Percentiles rank a stretch among this genome's conserved stretches.
These are phyloP conservation scores for Drosophila kanekoi DNA, from an alignment of 2,888 invertebrate species.

Conservation along the genomic window DNA sequence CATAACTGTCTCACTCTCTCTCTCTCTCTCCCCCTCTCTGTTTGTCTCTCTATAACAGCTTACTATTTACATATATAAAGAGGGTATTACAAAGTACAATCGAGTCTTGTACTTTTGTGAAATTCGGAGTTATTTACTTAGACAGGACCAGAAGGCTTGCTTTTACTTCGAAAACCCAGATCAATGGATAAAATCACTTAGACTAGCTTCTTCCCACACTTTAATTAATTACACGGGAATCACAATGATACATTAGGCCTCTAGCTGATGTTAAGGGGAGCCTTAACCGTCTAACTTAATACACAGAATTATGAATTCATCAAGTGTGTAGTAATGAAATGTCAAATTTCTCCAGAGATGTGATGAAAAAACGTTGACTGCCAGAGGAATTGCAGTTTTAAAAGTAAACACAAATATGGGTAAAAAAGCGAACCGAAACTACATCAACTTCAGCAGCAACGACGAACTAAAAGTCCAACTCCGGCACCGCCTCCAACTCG, in stretches of 20 bases:
- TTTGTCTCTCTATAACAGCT: too few relatives aligned
- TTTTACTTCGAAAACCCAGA: too few relatives aligned
- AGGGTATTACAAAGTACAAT: too few relatives aligned
- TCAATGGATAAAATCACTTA: too few relatives aligned
- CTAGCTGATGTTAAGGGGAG: neutral
- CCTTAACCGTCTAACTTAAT: neutral
- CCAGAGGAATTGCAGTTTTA: conserved; percentile 56
- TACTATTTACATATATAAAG: too few relatives aligned
- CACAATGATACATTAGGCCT: neutral
- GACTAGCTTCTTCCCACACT: too few relatives aligned
- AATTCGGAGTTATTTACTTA: too few relatives aligned
- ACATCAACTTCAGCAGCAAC: conserved; percentile 33
- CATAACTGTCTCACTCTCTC: neutral
- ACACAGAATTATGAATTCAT: conserved; percentile 1
- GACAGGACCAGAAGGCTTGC: too few relatives aligned
- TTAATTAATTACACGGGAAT: too few relatives aligned
- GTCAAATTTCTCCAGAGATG: conserved; percentile 14
- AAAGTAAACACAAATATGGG: conserved; percentile 47
- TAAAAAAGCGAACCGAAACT: conserved; percentile 10
- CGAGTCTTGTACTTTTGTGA: too few relatives aligned
- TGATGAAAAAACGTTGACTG: conserved; percentile 29
- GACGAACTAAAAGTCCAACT: conserved; percentile 8
- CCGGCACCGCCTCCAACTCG: conserved; percentile 7
- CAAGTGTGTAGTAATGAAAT: conserved; percentile 5
- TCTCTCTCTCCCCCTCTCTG: too few relatives aligned